Base-by-base conservation (phyloP, 2,888 invertebrate genomes). In the Halictus quadricinctus region DNA sequence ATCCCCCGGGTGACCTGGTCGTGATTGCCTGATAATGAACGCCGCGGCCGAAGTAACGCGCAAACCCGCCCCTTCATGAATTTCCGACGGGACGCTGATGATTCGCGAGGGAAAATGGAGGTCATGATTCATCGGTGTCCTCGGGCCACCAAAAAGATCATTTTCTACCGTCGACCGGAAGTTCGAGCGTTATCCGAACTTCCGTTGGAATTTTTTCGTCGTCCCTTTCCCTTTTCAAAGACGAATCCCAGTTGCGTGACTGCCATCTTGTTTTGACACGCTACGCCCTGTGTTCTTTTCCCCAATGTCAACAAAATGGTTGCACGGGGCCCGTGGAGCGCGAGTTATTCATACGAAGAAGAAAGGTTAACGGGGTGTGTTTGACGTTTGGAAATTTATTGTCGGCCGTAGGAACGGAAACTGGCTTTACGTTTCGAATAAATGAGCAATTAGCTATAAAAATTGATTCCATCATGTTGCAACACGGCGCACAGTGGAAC, bases 1-100 rank as follows among this genome's bases (percentile, higher is more conserved):
- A 58, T 72, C n/a, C 36, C 21, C 66, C 58, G 60, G 60, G 60
- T 78, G 84, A 84, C 77, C 82, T 60, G 43, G 25, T 58, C 58
- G 46, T 75, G 48, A 25, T 69, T 70, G 41, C 43, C 72, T 72
- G 82, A 74, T 78, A 84, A 84, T 82, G 77, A 82, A 82, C 50
- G n/a, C 25, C 29, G 70, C 46, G 73, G 73, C 76, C 76, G 73
- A 76, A 81, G 76, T 72, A 83, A 81, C 77, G 69, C 46, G 81
- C 21, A 21, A 25, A 64, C 54, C 60, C 48, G 18, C 29, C 36
- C 18, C 46, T 36, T 76, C 81, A 74, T 81, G 69, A 83, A 83
- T 83, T 76, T 73, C 21, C 64, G 64, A 29, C 64, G 29, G 58
- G 73, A 81, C 58, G 69, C 70, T 41, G 21, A 70, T 60, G 76